Conservation (phyloP, 2,113 vertebrate genomes). For the Scortum barcoo region DNA sequence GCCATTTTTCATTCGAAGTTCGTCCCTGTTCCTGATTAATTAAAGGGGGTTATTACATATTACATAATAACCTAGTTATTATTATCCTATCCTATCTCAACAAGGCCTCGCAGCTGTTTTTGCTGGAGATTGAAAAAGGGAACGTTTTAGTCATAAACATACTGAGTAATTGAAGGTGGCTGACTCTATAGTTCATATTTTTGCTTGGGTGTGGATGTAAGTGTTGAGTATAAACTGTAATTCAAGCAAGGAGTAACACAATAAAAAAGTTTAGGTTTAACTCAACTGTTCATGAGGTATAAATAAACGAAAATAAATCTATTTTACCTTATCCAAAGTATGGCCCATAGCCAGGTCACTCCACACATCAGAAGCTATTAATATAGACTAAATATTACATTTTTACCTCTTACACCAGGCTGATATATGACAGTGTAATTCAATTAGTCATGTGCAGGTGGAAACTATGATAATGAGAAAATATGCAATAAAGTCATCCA, state of each 20-base stretch:
- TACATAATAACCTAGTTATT: slow-evolving; percentile 1
- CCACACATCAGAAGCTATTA: not conserved
- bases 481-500: not conserved
- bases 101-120: slow-evolving; percentile 21
- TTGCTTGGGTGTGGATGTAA: not conserved
- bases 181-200: not conserved
- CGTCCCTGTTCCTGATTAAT: not conserved
- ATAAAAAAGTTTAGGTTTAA: not conserved
- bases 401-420: not conserved
- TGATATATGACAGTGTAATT: not conserved
- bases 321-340: not conserved
- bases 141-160: not conserved
- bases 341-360: not conserved
- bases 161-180: not conserved
- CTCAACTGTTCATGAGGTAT: not conserved
- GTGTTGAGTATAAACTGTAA: not conserved
- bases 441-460: not conserved
- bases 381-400: not conserved
- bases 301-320: not conserved
- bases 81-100: slow-evolving; percentile 18
- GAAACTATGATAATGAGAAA: not conserved
- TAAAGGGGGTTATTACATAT: not conserved
- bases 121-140: not conserved
- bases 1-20: slow-evolving; percentile 8
- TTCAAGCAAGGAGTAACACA: not conserved